phyloP scores from a whole-genome alignment of 1,140 invertebrate genomes.

The Aphelenchoides avenae region DNA sequence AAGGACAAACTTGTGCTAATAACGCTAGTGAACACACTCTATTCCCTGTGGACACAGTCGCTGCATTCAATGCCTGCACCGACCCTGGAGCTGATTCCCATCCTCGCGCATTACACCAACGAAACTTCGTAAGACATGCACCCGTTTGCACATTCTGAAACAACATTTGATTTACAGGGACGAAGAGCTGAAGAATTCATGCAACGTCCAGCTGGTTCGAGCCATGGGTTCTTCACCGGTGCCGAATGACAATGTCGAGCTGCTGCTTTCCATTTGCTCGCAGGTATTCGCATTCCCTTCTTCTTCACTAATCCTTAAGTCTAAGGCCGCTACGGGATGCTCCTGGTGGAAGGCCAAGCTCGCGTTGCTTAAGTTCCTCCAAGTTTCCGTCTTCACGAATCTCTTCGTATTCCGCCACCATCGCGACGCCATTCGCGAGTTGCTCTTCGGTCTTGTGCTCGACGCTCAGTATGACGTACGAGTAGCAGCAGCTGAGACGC shows the following conservation, averaged over 20 bases:
- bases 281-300: neutral
- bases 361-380: slow-evolving; percentile 71
- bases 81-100: slow-evolving; percentile 45
- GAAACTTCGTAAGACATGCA: slow-evolving; percentile 37
- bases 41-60: slow-evolving; percentile 12
- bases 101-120: slow-evolving; percentile 47
- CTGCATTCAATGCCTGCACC: slow-evolving; percentile 7
- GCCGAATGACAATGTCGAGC: neutral
- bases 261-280: slow-evolving; percentile 9
- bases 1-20: slow-evolving; percentile 23
- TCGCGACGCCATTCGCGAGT: slow-evolving; percentile 48
- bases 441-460: slow-evolving; percentile 46
- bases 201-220: slow-evolving; percentile 67
- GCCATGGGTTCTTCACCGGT: slow-evolving; percentile 22
- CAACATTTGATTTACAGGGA: slow-evolving; percentile 73
- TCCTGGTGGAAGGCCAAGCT: slow-evolving; percentile 74
- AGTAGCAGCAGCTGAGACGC: slow-evolving; percentile 73
- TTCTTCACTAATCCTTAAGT: neutral
- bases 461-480: slow-evolving; percentile 63
- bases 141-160: slow-evolving; percentile 63
- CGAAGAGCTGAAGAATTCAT: slow-evolving; percentile 72
- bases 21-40: slow-evolving; percentile 20
- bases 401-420: slow-evolving; percentile 70
- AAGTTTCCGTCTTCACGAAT: slow-evolving; percentile 78
- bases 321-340: slow-evolving; percentile 21